These are phyloP conservation scores for Pachycephala philippinensis DNA, from an alignment of 2,113 vertebrate species.

Conservation along the genomic window DNA sequence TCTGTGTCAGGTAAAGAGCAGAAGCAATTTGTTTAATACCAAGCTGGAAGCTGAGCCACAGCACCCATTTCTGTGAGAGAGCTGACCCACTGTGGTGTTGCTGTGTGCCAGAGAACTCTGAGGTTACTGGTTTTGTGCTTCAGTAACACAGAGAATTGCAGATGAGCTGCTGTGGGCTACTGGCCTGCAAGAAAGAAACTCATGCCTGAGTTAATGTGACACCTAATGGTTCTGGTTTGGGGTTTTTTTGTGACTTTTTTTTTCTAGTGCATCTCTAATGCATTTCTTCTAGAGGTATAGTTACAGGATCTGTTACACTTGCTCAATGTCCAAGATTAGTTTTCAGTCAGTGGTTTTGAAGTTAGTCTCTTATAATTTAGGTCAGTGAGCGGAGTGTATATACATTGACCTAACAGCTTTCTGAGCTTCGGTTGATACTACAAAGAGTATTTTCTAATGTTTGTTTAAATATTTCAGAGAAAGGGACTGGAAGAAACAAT, in stretches of 20 bases:
- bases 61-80: background rate
- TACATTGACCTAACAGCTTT: slow-evolving; percentile 32
- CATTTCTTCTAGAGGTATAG: slow-evolving; percentile 12
- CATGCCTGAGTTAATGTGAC: background rate
- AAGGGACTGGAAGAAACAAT: background rate
- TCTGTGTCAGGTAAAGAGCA: background rate
- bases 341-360: slow-evolving; percentile 56
- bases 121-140: background rate
- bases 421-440: background rate
- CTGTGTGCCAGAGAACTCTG: background rate
- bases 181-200: background rate
- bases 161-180: background rate
- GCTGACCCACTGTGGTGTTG: rapidly evolving
- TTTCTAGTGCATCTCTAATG: background rate
- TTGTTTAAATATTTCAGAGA: background rate
- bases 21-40: background rate
- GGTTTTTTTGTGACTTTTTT: background rate
- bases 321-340: slow-evolving; percentile 60
- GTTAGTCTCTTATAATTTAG: slow-evolving; percentile 61
- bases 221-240: background rate
- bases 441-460: background rate
- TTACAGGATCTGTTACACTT: slow-evolving; percentile 28
- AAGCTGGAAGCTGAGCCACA: background rate
- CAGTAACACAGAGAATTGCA: background rate
- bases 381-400: slow-evolving; percentile 29